Evolutionary conservation across 1,140 invertebrate species (phyloP), one percentile per base, ranked within the genome.

Genomic region (Drosophila ercepeae): DNA sequence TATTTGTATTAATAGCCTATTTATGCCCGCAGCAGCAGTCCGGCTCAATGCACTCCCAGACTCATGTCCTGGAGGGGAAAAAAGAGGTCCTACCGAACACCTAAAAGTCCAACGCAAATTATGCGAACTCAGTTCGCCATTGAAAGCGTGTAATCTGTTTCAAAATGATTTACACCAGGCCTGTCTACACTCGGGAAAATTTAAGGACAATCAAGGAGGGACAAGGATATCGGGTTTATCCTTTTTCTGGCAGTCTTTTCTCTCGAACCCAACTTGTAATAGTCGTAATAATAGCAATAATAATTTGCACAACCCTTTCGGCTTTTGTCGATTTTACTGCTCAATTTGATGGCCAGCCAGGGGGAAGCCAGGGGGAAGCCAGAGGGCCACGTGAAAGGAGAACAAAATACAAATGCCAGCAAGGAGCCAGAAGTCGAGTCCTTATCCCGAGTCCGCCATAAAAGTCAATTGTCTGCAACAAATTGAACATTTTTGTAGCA

Each of bases 231-330:
- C 29, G 4, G 14, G 3, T 42, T 1, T 2, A 4, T 4, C 1
- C 18, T 14, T 6, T 58, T 63, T 59, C 16, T 29, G 3, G 0
- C 27, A 13, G 54, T 51, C 29, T n/a, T 14, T 13, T 39, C n/a
- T n/a, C n/a, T n/a, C n/a, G n/a, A n/a, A n/a, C n/a, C n/a, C n/a
- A 63, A 75, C 68, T 77, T 88, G 72, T 86, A 73, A 73, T 81
- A 70, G 68, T 70, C 73, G 45, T 71, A 76, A 86, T 84, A 86
- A 79, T 86, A 75, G 65, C 72, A 73, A 84, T 84, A 86, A 86
- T 86, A 76, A 86, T 86, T 84, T 84, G 76, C 72, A 79, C 72
- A 86, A 74, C 73, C 81, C 81, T 79, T 84, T 86, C 59, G 73
- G 59, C 55, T 72, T 72, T 46, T 59, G 81, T 75, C 65, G 69